Percentiles rank a stretch among this genome's conserved stretches.
phyloP scores from a whole-genome alignment of 2,888 invertebrate species.

The Leistus spinibarbis region DNA sequence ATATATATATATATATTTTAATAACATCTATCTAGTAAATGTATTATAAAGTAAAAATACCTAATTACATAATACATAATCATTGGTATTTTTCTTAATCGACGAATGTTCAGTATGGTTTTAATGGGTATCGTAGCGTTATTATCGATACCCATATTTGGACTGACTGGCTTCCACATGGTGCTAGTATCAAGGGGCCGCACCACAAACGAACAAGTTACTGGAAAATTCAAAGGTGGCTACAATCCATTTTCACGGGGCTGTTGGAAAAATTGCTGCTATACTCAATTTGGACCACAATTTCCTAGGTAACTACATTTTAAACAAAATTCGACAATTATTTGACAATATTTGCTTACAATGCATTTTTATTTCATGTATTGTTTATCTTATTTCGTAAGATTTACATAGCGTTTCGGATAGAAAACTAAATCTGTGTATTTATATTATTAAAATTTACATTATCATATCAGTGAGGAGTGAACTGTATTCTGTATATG shows the following conservation, averaged over 20 bases:
- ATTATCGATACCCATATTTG: conserved; percentile 95
- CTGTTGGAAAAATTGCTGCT: conserved; percentile 94
- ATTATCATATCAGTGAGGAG: no score
- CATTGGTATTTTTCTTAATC: conserved; percentile 48
- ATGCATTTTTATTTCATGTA: no score
- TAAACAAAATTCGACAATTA: no score
- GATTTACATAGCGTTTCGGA: no score
- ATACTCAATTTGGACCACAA: conserved; percentile 94
- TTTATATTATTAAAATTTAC: no score
- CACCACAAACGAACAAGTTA: conserved; percentile 99
- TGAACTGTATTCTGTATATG: no score
- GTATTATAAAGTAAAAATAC: no score
- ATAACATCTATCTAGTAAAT: no score
- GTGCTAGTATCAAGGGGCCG: conserved; percentile 94
- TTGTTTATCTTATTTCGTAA: no score
- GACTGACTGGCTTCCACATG: conserved; percentile 97
- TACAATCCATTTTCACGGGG: conserved; percentile 98
- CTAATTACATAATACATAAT: neutral
- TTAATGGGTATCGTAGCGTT: conserved; percentile 91
- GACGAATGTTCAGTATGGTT: conserved; percentile 69
- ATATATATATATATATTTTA: no score
- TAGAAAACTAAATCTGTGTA: no score
- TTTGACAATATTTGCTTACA: no score
- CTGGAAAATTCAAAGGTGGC: conserved; percentile 98
- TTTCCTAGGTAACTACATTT: conserved; percentile 93